phyloP scores from a whole-genome alignment of 2,888 invertebrate species.

The Gymnocheta viridis region DNA sequence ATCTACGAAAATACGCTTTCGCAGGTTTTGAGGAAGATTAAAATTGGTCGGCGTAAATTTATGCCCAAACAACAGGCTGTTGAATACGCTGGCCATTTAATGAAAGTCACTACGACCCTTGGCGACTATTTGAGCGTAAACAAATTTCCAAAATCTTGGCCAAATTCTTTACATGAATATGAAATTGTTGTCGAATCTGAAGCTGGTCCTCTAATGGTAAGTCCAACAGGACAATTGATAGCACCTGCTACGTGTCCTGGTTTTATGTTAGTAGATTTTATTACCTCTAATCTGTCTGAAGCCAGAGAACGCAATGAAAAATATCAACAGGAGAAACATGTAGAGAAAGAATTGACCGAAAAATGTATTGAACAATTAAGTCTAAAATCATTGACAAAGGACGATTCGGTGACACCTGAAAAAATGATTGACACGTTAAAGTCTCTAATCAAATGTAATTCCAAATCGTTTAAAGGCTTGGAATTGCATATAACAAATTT shows the following conservation, averaged over 20 bases:
- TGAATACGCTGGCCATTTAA: constrained; percentile 92
- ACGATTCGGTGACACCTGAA: constrained; percentile 94
- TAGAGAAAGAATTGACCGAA: constrained; percentile 88
- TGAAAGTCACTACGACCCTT: constrained; percentile 92
- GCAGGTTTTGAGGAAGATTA: constrained; percentile 90
- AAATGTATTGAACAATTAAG: constrained; percentile 87
- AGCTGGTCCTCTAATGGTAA: constrained; percentile 95
- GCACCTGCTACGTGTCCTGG: constrained; percentile 96
- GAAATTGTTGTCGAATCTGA: constrained; percentile 85
- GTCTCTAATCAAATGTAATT: constrained; percentile 84
- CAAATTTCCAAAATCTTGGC: constrained; percentile 88
- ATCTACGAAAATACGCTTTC: constrained; percentile 93
- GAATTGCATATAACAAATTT: constrained; percentile 93
- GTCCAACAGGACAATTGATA: constrained; percentile 96
- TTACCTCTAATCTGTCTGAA: constrained; percentile 88
- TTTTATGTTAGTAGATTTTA: constrained; percentile 91
- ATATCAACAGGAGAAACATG: constrained; percentile 89
- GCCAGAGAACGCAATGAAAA: constrained; percentile 85
- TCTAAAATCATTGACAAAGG: constrained; percentile 90
- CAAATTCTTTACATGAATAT: constrained; percentile 87
- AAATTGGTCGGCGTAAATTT: constrained; percentile 93
- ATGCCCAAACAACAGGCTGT: constrained; percentile 94
- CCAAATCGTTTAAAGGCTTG: constrained; percentile 84
- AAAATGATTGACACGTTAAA: constrained; percentile 94
- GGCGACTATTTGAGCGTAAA: constrained; percentile 87